Evolutionary conservation across 1,140 invertebrate genomes (phyloP).

Genomic region (Drosophila micromelanica): DNA sequence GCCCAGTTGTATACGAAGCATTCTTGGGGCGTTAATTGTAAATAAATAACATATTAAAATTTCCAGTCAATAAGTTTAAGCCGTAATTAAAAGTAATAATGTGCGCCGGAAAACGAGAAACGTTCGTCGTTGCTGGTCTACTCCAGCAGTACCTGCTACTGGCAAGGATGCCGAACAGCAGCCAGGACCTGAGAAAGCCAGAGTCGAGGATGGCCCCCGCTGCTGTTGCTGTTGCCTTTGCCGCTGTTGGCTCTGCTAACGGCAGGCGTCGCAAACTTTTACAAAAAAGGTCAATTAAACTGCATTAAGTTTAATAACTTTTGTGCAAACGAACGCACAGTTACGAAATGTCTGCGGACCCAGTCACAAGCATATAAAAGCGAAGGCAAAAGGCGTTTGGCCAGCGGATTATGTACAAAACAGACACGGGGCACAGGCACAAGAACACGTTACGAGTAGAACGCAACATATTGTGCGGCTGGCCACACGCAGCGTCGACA

Average conservation of each 20-base stretch:
- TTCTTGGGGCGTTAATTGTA: slow-evolving; percentile 75
- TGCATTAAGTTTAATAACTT: slow-evolving; percentile 83
- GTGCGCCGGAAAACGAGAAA: slow-evolving; percentile 47
- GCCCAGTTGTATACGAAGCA: slow-evolving; percentile 72
- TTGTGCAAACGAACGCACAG: slow-evolving; percentile 57
- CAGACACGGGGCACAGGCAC: slow-evolving; percentile 51
- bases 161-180: slow-evolving; percentile 43
- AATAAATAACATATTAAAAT: slow-evolving; percentile 83
- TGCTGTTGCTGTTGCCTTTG: slow-evolving; percentile 17
- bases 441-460: slow-evolving; percentile 30
- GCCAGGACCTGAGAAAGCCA: background rate
- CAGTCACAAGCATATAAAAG: slow-evolving; percentile 50
- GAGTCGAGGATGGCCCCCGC: slow-evolving; percentile 7
- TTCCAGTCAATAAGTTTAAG: slow-evolving; percentile 81
- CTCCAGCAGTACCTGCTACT: slow-evolving; percentile 42
- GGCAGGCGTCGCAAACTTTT: slow-evolving; percentile 78
- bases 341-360: slow-evolving; percentile 60
- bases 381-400: slow-evolving; percentile 41
- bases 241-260: slow-evolving; percentile 51
- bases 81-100: slow-evolving; percentile 82
- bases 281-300: slow-evolving; percentile 79
- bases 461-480: slow-evolving; percentile 75
- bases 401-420: slow-evolving; percentile 74
- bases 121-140: slow-evolving; percentile 28
- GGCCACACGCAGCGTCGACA: slow-evolving; percentile 73